A percentile compares a stretch with the other conserved stretches of the same genome.
Evolutionary conservation across 2,797 vertebrate species (phyloP).

Genomic region (Melanotaenia pygmaea): DNA sequence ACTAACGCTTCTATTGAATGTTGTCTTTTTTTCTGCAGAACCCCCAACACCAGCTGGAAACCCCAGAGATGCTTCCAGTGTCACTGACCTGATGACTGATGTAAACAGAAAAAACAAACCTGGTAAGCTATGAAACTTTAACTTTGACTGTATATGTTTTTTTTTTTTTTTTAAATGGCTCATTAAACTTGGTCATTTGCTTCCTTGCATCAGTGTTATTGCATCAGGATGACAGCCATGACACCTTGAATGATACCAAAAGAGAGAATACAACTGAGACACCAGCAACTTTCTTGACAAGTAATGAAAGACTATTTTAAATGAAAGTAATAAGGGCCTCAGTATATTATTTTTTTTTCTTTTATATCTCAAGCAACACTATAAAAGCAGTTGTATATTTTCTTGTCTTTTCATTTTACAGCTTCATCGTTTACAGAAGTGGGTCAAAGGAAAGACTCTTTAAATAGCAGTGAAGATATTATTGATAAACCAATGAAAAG

Average conservation of each 20-base stretch:
- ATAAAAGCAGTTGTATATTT: neutral
- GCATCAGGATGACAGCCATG: neutral
- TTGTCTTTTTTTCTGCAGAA: slow-evolving; percentile 37
- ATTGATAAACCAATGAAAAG: slow-evolving; percentile 37
- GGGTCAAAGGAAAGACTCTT: slow-evolving; percentile 10
- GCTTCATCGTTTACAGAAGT: slow-evolving; percentile 14
- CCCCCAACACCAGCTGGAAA: slow-evolving; percentile 13
- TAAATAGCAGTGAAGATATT: slow-evolving; percentile 32
- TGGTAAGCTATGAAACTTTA: slow-evolving; percentile 21
- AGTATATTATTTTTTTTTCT: neutral
- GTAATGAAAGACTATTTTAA: slow-evolving; percentile 10
- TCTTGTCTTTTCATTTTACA: slow-evolving; percentile 22
- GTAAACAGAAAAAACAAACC: neutral
- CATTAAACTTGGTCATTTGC: neutral
- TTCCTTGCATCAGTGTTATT: neutral
- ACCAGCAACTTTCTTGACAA: neutral
- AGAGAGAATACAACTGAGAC: slow-evolving; percentile 13
- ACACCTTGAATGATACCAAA: neutral
- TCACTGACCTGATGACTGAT: neutral
- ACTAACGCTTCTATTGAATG: neutral
- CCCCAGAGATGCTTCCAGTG: neutral
- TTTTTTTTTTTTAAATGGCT: accelerated
- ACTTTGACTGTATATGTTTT: neutral
- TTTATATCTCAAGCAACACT: neutral
- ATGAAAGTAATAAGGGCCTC: neutral